Evolutionary conservation across 2,888 invertebrate genomes (phyloP).

Genomic region (Neoascia interrupta): DNA sequence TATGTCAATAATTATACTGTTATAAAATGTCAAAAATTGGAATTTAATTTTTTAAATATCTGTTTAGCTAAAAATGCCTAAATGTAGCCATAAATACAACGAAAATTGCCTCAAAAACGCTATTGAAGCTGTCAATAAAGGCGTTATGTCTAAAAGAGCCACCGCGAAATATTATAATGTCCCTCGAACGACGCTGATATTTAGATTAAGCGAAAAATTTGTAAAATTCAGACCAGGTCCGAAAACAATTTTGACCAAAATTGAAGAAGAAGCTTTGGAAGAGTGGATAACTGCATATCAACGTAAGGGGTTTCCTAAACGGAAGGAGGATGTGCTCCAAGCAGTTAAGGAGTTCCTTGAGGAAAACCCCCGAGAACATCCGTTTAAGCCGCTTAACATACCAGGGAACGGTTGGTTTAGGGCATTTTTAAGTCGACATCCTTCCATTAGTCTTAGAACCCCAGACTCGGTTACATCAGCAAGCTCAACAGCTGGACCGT

Average conservation of each 20-base stretch:
- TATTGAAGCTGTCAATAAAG: slow-evolving; percentile 9
- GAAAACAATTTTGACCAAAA: slow-evolving; percentile 13
- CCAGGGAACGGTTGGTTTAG: too few species aligned
- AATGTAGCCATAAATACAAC: slow-evolving; percentile 9
- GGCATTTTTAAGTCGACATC: too few species aligned
- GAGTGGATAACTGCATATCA: too few species aligned
- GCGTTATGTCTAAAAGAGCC: too few species aligned
- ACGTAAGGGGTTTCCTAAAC: slow-evolving; percentile 10
- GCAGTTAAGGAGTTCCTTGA: slow-evolving; percentile 25
- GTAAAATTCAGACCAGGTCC: slow-evolving; percentile 28
- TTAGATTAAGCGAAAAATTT: too few species aligned
- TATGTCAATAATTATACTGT: too few species aligned
- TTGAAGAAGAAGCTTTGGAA: slow-evolving; percentile 24
- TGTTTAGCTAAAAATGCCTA: slow-evolving; percentile 26
- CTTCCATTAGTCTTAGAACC: too few species aligned
- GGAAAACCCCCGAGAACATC: too few species aligned
- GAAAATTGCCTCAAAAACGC: slow-evolving; percentile 1
- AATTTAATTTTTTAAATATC: slow-evolving; percentile 7
- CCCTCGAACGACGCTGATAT: too few species aligned
- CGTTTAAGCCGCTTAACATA: too few species aligned
- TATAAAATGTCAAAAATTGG: slow-evolving; percentile 16
- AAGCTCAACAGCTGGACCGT: too few species aligned
- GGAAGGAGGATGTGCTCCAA: slow-evolving; percentile 22
- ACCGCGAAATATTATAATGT: slow-evolving; percentile 16
- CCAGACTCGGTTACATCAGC: too few species aligned